Evolutionary conservation across 2,113 vertebrate species (phyloP), one percentile per base, ranked within the genome.

Genomic region (Lophotis ruficrista): DNA sequence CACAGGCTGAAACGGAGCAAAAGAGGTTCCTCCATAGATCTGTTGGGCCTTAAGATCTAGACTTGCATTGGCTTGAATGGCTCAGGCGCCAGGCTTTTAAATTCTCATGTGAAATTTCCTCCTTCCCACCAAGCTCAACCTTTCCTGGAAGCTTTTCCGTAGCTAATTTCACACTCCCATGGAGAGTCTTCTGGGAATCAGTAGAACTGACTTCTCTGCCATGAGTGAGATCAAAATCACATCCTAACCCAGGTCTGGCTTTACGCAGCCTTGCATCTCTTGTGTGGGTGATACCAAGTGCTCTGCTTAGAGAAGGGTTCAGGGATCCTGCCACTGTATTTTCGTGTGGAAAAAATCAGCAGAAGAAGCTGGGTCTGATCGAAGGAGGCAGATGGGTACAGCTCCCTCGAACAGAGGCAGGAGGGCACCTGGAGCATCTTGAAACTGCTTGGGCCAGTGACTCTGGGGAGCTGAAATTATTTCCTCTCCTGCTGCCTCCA

Each of bases 391-490:
- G 13, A 24, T 87, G n/a, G 15, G 16, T 83, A n/a, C 54, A 66
- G 38, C 35, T 83, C 30, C 48, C 38, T 88, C 1, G 0, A 37
- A 89, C 0, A 3, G 25, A 30, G 35, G 56, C 28, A 65, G 50
- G 6, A 89, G 51, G 22, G 22, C 45, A 92, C 33, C 43, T 81
- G 86, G 43, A 75, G 38, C 76, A 82, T 90, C 87, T 75, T 87
- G 77, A 84, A 87, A 75, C 23, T 30, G 14, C 83, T 64, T 66
- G 9, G 61, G 45, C 37, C 7, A 1, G 43, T 31, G 77, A 38
- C 56, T 86, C 60, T 43, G 21, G 38, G 77, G 61, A 89, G 19
- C 48, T 57, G 64, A 82, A 95, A 79, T 89, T 57, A 76, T 82
- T 95, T 94, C 65, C 81, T 84, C 41, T 89, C 77, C 64, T 33